Base-by-base conservation (phyloP, 2,113 vertebrate genomes). In the Uria aalge region DNA sequence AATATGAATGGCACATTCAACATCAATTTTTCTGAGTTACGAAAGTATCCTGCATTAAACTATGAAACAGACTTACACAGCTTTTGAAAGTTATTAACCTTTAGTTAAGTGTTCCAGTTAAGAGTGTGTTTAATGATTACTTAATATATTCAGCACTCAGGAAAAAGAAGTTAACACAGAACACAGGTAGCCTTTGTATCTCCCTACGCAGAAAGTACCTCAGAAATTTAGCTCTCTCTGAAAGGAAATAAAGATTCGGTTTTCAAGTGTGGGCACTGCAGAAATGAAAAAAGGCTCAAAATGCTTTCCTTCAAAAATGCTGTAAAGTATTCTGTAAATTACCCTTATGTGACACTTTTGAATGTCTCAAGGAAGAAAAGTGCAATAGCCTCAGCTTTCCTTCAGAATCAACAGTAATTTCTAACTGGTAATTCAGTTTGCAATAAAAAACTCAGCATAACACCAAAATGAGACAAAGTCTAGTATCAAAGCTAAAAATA, bases 91-190 rank as follows among this genome's bases (percentile, higher is more conserved):
- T 75, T 90, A 64, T 53, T 88, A 94, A 91, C 91, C 62, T 96
- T 81, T 63, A 84, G 87, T 48, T 47, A 90, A 94, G 77, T 72
- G 60, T 71, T 78, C 64, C 84, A 78, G 60, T 71, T 59, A 89
- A 22, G 73, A 75, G 27, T 78, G 34, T 81, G 89, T 74, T 92
- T 95, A 97, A 96, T 94, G 72, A 94, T 95, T 95, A 94, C 94
- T 83, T 94, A 93, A 92, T 69, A 81, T 29, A 91, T 73, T 88
- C 78, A 56, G 30, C 74, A 66, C 62, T 68, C 30, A 60, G 15
- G 48, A 76, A 80, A 83, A 94, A 71, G 2, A 83, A 67, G 29
- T 52, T 64, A 72, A 79, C 24, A 81, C 2, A 84, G 50, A 79
- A 86, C 40, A 92, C 34, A 88, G 36, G 52, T 73, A 90, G 79